Base-by-base conservation (phyloP, 1,140 invertebrate genomes). In the Stratiolaelaps scimitus region DNA sequence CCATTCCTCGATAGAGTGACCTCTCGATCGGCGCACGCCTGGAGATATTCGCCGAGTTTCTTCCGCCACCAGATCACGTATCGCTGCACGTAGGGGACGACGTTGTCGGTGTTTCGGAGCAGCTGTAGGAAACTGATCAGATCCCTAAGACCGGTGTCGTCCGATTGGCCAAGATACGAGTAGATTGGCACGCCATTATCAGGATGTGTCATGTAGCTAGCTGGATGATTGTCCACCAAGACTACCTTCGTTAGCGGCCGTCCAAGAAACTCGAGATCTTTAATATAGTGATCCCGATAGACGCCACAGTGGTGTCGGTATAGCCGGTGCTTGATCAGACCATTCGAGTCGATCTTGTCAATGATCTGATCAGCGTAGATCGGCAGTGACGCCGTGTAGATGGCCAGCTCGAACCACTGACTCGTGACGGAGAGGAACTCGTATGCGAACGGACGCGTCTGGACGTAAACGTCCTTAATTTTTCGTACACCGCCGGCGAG, bases 221-320 rank as follows among this genome's bases (percentile, higher is more conserved):
- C 53, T n/a, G 53, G 53, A 60, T 60, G 53, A 10, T 60, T 60
- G 23, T 60, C 53, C 26, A 60, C 53, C 6, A 60, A 34, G 2
- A 60, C 26, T 17, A 60, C 34, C 53, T 23, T 15, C 4, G 26
- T 60, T 60, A 60, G 23, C 53, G 53, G 53, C 10, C 53, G 17
- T 34, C 53, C 53, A 34, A 60, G 53, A 34, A 60, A 60, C 34
- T 60, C 53, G 15, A 60, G 53, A 34, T 60, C 53, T 60, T 60
- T 60, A 34, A 60, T 60, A 34, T 60, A 60, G 23, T 60, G 34
- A 26, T 60, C 53, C 26, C 34, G 26, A 34, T 29, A 60, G 15
- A 60, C 26, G 10, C 53, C 53, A 26, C 53, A 60, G 23, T 60
- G 53, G 2, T 60, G 53, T 10, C 53, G 26, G 53, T 60, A 60